Evolutionary conservation across 2,888 invertebrate genomes (phyloP), one percentile per base, ranked within the genome.

Genomic region (Lydus trimaculatus): DNA sequence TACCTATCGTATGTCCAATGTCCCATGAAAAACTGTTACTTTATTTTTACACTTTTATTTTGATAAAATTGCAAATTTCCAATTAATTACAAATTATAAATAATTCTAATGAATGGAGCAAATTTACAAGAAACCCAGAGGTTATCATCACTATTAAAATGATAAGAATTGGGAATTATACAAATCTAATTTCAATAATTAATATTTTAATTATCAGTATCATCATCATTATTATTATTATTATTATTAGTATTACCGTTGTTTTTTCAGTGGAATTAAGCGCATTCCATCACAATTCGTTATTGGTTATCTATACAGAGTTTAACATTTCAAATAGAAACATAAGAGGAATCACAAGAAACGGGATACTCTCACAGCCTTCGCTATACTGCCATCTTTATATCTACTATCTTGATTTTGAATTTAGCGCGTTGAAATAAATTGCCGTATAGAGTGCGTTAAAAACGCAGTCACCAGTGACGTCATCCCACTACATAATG

Each of bases 251-350:
- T 48, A 20, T 48, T 48, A 48, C 48, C 9, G 48, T 48, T 48
- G 20, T 48, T 20, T 52, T 58, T 65, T 58, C 58, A 59, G 67
- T 65, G 60, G 67, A 70, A 67, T 61, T n/a, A 39, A 48, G 63
- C 67, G 63, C 70, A 70, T 70, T 70, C 70, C 70, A 63, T 43
- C 56, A 59, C 70, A 63, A 70, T 70, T 60, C 67, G 61, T 65
- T 67, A 70, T 70, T 67, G 65, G 70, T 67, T 61, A 33, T 58
- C 48, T 64, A n/a, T n/a, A n/a, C n/a, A n/a, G n/a, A n/a, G n/a
- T n/a, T n/a, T n/a, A n/a, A n/a, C n/a, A n/a, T n/a, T n/a, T n/a
- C n/a, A n/a, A n/a, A n/a, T n/a, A n/a, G n/a, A n/a, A n/a, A n/a
- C n/a, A n/a, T n/a, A n/a, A n/a, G n/a, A n/a, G n/a, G n/a, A n/a